Evolutionary conservation across 2,797 vertebrate species (phyloP), one percentile per base, ranked within the genome.

Genomic region (Anabacerthia variegaticeps): DNA sequence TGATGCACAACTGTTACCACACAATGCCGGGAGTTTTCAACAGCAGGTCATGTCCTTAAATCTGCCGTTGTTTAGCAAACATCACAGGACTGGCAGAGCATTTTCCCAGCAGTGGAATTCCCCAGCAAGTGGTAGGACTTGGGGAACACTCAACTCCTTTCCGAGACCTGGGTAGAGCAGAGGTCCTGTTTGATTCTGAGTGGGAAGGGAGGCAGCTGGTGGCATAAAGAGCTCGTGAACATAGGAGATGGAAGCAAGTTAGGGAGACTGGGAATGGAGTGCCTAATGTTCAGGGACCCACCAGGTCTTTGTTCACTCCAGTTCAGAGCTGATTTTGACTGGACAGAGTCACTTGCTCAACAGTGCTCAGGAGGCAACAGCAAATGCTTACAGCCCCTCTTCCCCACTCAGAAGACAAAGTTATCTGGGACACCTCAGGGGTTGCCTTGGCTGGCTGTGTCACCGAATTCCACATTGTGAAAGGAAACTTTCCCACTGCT

Each of bases 401-500:
- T 82, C 26, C 10, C 24, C 13, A 3, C 36, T 73, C 36, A 43
- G 21, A 59, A 32, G n/a, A 19, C 20, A 3, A 76, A 23, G 4
- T 44, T 10, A 77, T 66, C 28, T 51, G 65, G 36, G 41, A 21
- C 8, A 12, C 39, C 48, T 67, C 43, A 36, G 56, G 14, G 11
- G 7, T 10, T 73, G 23, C n/a, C 20, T 73, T 76, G 68, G 20
- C 51, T 82, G 48, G 7, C 39, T 76, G 46, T 28, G n/a, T 67
- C 72, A 44, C 7, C 1, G 27, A 92, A 32, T 59, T 65, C 19
- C 1, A 51, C 36, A 30, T 49, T 1, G 0, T 1, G 0, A 43
- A 28, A 32, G 65, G 48, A 30, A 77, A 8, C 20, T 36, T 69
- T 48, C 21, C 28, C 3, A 1, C 65, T 37, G 48, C 30, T 73